Evolutionary conservation across 2,797 vertebrate species (phyloP), one percentile per base, ranked within the genome.

Genomic region (Scolopax bukidnonensis): DNA sequence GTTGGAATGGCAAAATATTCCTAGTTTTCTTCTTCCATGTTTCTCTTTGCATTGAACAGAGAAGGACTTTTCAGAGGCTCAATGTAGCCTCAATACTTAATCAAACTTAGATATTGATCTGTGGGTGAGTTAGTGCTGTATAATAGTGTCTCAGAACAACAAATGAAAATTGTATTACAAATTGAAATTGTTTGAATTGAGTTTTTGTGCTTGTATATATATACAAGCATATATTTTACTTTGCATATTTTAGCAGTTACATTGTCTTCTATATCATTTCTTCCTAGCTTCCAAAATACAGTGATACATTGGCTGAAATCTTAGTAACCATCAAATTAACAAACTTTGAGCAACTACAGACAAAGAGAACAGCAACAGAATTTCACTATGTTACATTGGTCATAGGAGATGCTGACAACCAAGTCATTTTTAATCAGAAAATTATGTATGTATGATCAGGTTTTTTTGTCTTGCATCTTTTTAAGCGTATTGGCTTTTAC

Each of bases 361-460:
- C 95, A 80, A 99, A 98, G 98, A 99, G 98, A 98, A 99, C 99
- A 47, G 98, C 99, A 3, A 97, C 98, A 32, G 98, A 99, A 92
- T 97, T 97, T 77, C 99, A 99, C 98, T 98, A 98, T 64, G 94
- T 98, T 82, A 98, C 99, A 2, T 32, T 99, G 95, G 90, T 99
- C 90, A 98, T 99, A 19, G 99, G 99, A 96, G 98, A 99, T 97
- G 96, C 98, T 93, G 99, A 99, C 97, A 99, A 99, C 96, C 97
- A 97, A 61, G 98, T 99, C 15, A 96, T 99, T 95, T 99, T 99
- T 97, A 98, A 98, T 76, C 99, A 99, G 78, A 99, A 98, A 98
- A 98, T 99, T 97, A 98, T 91, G 99, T 99, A 97, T 98, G 98
- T 98, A 86, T 95, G 40, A 69, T 85, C 67, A 48, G 27, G 24